phyloP scores from a whole-genome alignment of 2,888 invertebrate species.

The Pteria penguin region DNA sequence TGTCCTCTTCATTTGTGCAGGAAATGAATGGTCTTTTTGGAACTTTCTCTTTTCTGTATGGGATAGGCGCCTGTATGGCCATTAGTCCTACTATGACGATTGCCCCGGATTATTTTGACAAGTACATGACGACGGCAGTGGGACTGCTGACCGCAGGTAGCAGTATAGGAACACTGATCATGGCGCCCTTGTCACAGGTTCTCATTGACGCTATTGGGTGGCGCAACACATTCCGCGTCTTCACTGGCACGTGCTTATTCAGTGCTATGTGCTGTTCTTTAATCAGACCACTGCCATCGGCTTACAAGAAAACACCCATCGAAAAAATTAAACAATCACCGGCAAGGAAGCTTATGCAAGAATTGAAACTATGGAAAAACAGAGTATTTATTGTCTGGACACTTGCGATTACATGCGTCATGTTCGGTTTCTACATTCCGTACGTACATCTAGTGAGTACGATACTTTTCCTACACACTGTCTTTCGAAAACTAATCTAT shows the following conservation, averaged over 20 bases:
- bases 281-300: slow-evolving; percentile 46
- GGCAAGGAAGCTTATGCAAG: slow-evolving; percentile 52
- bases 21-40: slow-evolving; percentile 58
- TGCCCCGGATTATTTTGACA: slow-evolving; percentile 69
- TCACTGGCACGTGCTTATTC: slow-evolving; percentile 51
- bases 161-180: slow-evolving; percentile 67
- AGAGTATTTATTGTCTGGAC: slow-evolving; percentile 69
- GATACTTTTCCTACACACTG: too few relatives aligned
- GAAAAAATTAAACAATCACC: slow-evolving; percentile 48
- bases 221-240: slow-evolving; percentile 64
- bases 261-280: slow-evolving; percentile 52
- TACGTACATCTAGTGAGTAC: slow-evolving; percentile 73
- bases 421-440: slow-evolving; percentile 74
- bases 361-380: slow-evolving; percentile 71
- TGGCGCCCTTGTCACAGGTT: slow-evolving; percentile 65
- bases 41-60: slow-evolving; percentile 69
- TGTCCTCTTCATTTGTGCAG: slow-evolving; percentile 65
- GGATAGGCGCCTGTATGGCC: slow-evolving; percentile 68
- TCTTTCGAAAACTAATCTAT: too few relatives aligned
- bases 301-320: slow-evolving; percentile 20
- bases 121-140: slow-evolving; percentile 66
- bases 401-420: slow-evolving; percentile 61
- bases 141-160: slow-evolving; percentile 71
- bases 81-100: slow-evolving; percentile 71
- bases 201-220: slow-evolving; percentile 64